Evolutionary conservation across 2,888 invertebrate species (phyloP), one percentile per base, ranked within the genome.

Genomic region (Papilio elwesi): DNA sequence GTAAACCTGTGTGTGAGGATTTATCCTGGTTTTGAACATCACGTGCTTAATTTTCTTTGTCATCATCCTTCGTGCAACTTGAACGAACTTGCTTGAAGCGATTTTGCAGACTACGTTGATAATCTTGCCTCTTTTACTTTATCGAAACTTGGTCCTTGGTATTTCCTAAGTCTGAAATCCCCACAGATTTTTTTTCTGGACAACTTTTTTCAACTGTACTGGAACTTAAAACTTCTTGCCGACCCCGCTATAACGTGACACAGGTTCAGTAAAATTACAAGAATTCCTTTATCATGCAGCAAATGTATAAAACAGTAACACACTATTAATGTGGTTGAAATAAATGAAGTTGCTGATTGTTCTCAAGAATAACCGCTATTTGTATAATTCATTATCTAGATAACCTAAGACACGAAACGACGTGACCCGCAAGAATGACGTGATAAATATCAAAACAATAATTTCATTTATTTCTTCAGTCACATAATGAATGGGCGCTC

Each of bases 311-410:
- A 26, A 26, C 26, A 36, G 2, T 12, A 36, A 55, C n/a, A 64
- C n/a, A 51, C 57, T 49, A 70, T n/a, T 1, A 48, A 38, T 15
- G 15, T n/a, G 11, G 10, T 63, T 51, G 16, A 63, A 48, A 69
- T 51, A 15, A 69, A 62, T 43, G 62, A 36, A 15, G 51, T 63
- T 38, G 53, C 63, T 10, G 70, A 70, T 63, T 70, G 52, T 63
- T 26, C 52, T 11, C 62, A 69, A 63, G 48, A 70, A 65, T 52
- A 71, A 71, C 66, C 67, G 67, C 66, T 53, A 67, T 48, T 62
- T 49, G 53, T 26, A 67, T 67, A 66, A 43, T 71, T 71, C 67
- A 67, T 68, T 68, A 64, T 53, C 16, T 57, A 43, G 73, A 73
- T 73, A 73, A 65, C 73, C 70, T 73, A 38, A 48, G 53, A 70